phyloP scores from a whole-genome alignment of 2,113 vertebrate species.

The Taxidea taxus region DNA sequence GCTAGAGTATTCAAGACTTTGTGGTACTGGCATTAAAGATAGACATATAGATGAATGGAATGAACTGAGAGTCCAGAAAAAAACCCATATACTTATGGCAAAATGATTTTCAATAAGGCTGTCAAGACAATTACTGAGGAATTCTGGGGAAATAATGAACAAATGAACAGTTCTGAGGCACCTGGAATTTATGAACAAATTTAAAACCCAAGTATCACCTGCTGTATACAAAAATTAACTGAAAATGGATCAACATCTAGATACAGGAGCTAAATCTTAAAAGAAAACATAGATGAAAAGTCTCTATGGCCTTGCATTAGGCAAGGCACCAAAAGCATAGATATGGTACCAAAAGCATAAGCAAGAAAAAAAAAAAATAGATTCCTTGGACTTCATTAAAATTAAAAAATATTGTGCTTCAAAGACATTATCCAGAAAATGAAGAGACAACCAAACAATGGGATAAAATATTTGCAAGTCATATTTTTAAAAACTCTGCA shows the following conservation, averaged over 20 bases:
- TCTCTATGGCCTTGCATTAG: background rate
- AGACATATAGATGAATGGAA: background rate
- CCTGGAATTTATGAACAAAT: background rate
- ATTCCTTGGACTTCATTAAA: background rate
- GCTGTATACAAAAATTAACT: background rate
- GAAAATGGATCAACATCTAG: background rate
- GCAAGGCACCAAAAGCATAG: too few relatives aligned
- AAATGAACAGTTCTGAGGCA: background rate
- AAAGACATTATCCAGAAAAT: background rate
- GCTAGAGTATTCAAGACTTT: background rate
- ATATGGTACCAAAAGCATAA: background rate
- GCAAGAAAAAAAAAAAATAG: background rate
- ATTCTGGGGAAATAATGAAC: background rate
- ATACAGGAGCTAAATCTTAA: background rate
- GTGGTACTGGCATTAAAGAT: background rate
- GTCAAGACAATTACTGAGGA: background rate
- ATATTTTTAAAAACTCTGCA: background rate
- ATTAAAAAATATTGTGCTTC: background rate
- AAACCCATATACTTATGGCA: background rate
- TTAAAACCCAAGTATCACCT: background rate
- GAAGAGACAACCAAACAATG: background rate
- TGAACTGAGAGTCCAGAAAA: background rate
- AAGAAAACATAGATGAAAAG: background rate
- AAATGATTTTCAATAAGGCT: background rate
- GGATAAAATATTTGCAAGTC: background rate